Evolutionary conservation across 2,113 vertebrate genomes (phyloP).

Genomic region (Perca schrenkii): DNA sequence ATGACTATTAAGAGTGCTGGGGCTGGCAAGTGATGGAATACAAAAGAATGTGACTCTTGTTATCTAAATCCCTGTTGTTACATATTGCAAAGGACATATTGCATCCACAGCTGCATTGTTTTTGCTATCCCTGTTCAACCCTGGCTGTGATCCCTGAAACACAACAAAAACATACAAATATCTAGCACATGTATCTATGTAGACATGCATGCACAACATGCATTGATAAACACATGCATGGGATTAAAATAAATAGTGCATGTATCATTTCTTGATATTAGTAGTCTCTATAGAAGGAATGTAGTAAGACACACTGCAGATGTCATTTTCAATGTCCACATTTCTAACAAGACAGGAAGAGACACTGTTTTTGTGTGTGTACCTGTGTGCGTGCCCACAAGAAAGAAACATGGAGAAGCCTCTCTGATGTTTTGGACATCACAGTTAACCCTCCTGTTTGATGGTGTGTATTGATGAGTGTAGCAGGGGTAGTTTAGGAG

Average conservation of each 20-base stretch:
- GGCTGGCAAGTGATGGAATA: conserved; percentile 18
- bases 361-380: background rate
- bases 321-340: conserved; percentile 4
- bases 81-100: background rate
- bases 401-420: conserved; percentile 5
- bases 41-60: background rate
- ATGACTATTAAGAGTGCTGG: conserved; percentile 13
- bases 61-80: background rate
- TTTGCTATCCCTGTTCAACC: background rate
- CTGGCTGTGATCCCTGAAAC: background rate
- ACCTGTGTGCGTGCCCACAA: background rate
- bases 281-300: background rate
- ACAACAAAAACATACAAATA: conserved; percentile 2
- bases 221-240: background rate
- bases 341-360: background rate
- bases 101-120: background rate
- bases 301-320: background rate
- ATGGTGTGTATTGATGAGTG: conserved; percentile 46
- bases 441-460: conserved; percentile 36
- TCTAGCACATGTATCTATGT: too few species aligned
- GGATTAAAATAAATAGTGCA: background rate
- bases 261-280: background rate
- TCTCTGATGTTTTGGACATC: conserved; percentile 48
- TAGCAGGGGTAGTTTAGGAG: conserved; percentile 36
- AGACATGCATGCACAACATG: background rate